Conservation (phyloP, 2,888 invertebrate genomes). For the Cybosia mesomella region DNA sequence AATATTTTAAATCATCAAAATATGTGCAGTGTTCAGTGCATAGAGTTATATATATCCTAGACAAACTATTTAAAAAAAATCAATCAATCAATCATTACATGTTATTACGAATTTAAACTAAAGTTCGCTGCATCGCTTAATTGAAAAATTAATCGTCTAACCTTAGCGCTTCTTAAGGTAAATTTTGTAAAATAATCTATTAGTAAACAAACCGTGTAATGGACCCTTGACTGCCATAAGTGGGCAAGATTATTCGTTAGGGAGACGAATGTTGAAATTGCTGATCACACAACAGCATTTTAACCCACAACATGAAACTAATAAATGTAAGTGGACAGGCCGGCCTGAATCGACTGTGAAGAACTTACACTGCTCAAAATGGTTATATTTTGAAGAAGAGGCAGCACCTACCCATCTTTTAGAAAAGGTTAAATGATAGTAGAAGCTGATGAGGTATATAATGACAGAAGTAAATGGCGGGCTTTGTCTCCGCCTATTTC, state of each 20-base stretch:
- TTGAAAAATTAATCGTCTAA: too few relatives aligned
- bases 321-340: too few relatives aligned
- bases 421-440: too few relatives aligned
- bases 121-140: not conserved
- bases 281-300: not conserved
- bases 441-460: too few relatives aligned
- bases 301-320: not conserved
- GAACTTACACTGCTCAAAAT: not conserved
- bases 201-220: too few relatives aligned
- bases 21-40: not conserved
- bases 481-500: too few relatives aligned
- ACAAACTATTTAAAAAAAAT: not conserved
- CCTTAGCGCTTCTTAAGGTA: too few relatives aligned
- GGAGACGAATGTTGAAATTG: not conserved
- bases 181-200: too few relatives aligned
- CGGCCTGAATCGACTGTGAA: not conserved
- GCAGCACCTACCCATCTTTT: too few relatives aligned
- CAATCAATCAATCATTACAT: not conserved
- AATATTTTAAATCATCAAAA: not conserved
- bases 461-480: too few relatives aligned
- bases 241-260: not conserved
- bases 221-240: not conserved
- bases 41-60: not conserved
- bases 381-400: not conserved
- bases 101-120: not conserved